Conservation (phyloP, 1,140 invertebrate genomes). For the Laupala kohalensis region DNA sequence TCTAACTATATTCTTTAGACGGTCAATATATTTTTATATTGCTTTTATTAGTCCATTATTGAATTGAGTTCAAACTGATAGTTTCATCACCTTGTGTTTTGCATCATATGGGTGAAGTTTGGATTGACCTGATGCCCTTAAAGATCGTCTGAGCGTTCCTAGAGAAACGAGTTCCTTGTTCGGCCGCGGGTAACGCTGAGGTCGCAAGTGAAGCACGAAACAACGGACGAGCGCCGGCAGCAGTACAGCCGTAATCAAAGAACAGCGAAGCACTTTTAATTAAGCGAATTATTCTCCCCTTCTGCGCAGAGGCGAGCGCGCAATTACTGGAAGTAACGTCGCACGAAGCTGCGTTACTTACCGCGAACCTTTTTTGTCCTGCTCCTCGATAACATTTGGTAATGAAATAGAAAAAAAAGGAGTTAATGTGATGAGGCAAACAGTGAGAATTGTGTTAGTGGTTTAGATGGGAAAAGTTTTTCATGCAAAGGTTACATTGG, state of each 20-base stretch:
- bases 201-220: not conserved
- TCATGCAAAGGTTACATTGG: too few species aligned
- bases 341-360: not conserved
- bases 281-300: not conserved
- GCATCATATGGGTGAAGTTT: too few species aligned
- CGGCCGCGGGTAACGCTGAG: not conserved
- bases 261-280: not conserved
- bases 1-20: too few species aligned
- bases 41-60: too few species aligned
- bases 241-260: not conserved
- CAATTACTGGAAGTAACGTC: not conserved
- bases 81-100: too few species aligned
- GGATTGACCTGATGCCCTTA: too few species aligned
- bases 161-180: not conserved
- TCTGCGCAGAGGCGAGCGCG: not conserved
- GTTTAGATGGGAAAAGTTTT: too few species aligned
- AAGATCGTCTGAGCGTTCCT: not conserved
- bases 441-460: too few species aligned
- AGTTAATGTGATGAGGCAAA: too few species aligned
- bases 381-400: not conserved
- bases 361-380: not conserved
- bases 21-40: too few species aligned
- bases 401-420: not conserved
- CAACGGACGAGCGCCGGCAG: not conserved
- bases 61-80: too few species aligned